Evolutionary conservation across 2,888 invertebrate species (phyloP).

Genomic region (Pristionchus entomophagus): DNA sequence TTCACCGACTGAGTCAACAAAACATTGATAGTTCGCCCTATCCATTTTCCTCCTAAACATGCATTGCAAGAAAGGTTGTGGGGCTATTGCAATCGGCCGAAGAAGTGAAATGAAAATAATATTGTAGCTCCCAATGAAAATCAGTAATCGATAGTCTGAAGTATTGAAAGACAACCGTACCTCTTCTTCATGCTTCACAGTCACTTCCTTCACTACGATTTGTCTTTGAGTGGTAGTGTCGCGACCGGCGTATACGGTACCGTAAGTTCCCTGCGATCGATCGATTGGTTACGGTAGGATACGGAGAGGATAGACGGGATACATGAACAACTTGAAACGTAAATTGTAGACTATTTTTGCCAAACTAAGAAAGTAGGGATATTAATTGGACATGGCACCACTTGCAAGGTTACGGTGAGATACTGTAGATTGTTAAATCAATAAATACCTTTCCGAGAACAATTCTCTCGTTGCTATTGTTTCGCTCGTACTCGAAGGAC

Average conservation of each 20-base stretch:
- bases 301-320: no score
- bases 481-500: constrained; percentile 91
- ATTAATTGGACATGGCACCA: no score
- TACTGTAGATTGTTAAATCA: background rate
- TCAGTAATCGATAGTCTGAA: background rate
- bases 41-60: background rate
- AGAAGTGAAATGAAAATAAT: no score
- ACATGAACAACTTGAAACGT: no score
- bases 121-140: background rate
- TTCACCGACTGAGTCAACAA: background rate
- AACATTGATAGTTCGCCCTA: background rate
- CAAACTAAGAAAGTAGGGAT: no score
- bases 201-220: constrained; percentile 98
- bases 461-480: constrained; percentile 88
- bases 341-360: no score
- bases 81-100: no score
- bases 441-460: constrained; percentile 80
- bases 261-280: constrained; percentile 87
- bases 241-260: constrained; percentile 88
- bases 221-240: constrained; percentile 78
- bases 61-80: background rate
- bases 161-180: constrained; percentile 54
- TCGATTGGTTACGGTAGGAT: constrained; percentile 76
- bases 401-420: no score
- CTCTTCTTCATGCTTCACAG: constrained; percentile 91